phyloP scores from a whole-genome alignment of 2,797 vertebrate genomes.

The Etheostoma perlongum region DNA sequence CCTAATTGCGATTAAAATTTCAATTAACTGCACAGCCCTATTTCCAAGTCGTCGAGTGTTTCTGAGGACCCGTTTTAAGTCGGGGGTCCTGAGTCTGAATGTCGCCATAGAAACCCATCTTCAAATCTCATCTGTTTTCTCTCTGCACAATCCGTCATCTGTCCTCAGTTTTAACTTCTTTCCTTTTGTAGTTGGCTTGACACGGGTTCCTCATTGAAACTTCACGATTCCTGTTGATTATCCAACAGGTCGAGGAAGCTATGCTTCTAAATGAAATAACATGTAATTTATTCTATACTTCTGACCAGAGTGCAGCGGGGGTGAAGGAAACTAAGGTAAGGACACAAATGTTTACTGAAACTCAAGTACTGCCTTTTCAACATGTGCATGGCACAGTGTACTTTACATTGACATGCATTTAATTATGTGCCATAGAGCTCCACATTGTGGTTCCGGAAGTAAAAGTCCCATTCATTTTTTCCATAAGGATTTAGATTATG shows the following conservation, averaged over 20 bases:
- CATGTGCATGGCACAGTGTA: not conserved
- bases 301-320: slow-evolving; percentile 89
- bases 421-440: not conserved
- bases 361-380: not conserved
- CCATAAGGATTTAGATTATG: no score
- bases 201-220: slow-evolving; percentile 85
- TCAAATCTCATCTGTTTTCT: slow-evolving; percentile 73
- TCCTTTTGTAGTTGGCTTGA: slow-evolving; percentile 84
- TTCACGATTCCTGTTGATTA: slow-evolving; percentile 89
- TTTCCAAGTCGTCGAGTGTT: slow-evolving; percentile 9
- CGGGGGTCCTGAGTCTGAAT: slow-evolving; percentile 20
- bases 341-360: slow-evolving; percentile 21
- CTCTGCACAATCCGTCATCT: slow-evolving; percentile 78
- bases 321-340: slow-evolving; percentile 88
- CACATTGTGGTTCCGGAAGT: no score
- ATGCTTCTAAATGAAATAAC: slow-evolving; percentile 91
- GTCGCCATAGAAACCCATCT: slow-evolving; percentile 74
- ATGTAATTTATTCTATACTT: slow-evolving; percentile 90
- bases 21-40: no score
- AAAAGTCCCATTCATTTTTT: no score
- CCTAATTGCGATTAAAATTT: no score
- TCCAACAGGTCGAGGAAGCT: slow-evolving; percentile 90
- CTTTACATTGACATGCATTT: not conserved
- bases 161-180: slow-evolving; percentile 83
- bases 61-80: slow-evolving; percentile 24